phyloP scores from a whole-genome alignment of 2,113 vertebrate genomes.

The Clarias gariepinus region DNA sequence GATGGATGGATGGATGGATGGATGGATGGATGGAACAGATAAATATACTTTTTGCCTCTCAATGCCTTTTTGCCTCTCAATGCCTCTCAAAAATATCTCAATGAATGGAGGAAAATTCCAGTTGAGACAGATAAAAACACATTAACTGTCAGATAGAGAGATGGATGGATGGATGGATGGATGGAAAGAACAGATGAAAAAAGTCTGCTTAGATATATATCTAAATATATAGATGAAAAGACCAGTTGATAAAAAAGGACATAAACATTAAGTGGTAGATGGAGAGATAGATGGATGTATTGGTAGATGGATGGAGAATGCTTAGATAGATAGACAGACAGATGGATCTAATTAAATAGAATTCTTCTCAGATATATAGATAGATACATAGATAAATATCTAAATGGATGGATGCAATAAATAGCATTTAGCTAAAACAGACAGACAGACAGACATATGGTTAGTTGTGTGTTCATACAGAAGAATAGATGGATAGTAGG shows the following conservation, averaged over 20 bases:
- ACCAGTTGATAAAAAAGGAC: neutral
- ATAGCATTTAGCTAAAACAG: neutral
- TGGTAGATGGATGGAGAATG: neutral
- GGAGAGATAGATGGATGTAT: neutral
- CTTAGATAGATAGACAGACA: neutral
- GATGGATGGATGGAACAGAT: neutral
- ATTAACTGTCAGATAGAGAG: too few species aligned
- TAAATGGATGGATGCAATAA: too few species aligned
- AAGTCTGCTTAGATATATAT: neutral
- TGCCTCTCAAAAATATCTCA: too few species aligned
- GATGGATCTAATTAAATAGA: neutral
- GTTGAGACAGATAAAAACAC: too few species aligned
- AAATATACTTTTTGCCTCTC: neutral
- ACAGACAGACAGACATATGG: neutral
- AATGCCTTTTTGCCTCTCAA: too few species aligned
- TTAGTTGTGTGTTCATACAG: neutral
- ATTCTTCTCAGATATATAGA: neutral
- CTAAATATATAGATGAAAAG: neutral
- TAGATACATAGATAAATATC: neutral
- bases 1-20: neutral
- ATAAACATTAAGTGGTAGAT: neutral
- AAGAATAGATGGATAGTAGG: neutral
- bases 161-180: neutral
- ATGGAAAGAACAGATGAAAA: neutral
- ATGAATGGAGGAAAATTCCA: neutral